Percentiles rank a stretch among this genome's conserved stretches.
Evolutionary conservation across 2,113 vertebrate species (phyloP).

Genomic region (Otis tarda): DNA sequence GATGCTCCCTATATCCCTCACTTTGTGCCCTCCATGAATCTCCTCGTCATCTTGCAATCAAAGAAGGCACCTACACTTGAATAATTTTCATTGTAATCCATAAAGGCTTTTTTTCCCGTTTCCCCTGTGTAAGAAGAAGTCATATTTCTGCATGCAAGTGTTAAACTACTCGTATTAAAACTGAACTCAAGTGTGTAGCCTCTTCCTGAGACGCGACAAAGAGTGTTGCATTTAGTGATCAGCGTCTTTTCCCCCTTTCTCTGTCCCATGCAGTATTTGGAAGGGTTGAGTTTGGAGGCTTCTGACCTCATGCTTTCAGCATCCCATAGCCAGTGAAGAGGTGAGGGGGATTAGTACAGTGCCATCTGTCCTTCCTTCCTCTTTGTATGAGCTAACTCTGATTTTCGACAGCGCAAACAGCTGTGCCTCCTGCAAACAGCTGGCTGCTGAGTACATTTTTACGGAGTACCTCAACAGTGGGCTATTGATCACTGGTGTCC

Average conservation of each 20-base stretch:
- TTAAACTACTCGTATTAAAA: neutral
- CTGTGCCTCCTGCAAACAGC: neutral
- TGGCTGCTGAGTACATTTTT: neutral
- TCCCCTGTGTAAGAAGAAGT: neutral
- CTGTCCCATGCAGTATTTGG: neutral
- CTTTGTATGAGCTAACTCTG: neutral
- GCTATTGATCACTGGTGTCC: conserved; percentile 26
- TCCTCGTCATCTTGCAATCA: neutral
- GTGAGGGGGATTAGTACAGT: neutral
- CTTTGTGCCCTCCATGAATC: neutral
- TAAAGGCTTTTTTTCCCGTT: neutral
- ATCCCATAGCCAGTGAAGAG: neutral
- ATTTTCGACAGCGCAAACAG: neutral
- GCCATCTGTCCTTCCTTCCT: neutral
- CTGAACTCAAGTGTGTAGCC: neutral
- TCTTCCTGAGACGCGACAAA: neutral
- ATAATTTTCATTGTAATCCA: neutral
- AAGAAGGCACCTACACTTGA: neutral
- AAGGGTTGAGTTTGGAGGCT: neutral
- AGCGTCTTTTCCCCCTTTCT: neutral
- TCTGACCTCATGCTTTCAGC: neutral
- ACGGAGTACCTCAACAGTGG: neutral
- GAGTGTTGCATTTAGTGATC: neutral
- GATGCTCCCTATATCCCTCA: neutral
- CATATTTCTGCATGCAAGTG: neutral